Percentiles rank a stretch among this genome's conserved stretches.
Conservation (phyloP, 2,113 vertebrate genomes). For the Sciurus niger region DNA sequence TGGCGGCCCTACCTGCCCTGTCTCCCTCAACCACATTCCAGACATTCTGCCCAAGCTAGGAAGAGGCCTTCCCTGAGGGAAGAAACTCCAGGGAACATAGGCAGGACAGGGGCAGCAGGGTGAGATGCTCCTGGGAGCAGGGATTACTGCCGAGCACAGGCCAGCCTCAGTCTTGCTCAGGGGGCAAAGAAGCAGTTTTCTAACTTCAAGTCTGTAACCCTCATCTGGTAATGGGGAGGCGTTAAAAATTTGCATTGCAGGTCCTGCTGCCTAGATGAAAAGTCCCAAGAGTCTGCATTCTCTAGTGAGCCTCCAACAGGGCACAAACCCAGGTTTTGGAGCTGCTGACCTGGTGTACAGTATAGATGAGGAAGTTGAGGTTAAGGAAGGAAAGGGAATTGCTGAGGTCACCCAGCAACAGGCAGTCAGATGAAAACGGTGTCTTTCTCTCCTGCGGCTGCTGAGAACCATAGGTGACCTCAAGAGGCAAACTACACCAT, state of each 20-base stretch:
- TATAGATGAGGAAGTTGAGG: not conserved
- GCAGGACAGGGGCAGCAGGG: not conserved
- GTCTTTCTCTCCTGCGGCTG: not conserved
- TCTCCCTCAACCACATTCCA: conserved; percentile 33
- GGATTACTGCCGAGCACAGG: not conserved
- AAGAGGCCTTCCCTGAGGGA: not conserved
- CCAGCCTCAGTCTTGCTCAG: not conserved
- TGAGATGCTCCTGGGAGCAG: not conserved
- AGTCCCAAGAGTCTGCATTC: not conserved
- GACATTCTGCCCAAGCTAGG: conserved; percentile 51
- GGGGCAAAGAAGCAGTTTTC: not conserved
- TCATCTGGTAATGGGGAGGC: not conserved
- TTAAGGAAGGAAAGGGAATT: not conserved
- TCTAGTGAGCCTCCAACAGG: not conserved
- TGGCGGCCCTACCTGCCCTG: not conserved
- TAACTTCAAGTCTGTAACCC: not conserved
- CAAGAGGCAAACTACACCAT: not conserved
- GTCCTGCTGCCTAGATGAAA: not conserved
- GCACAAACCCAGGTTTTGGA: not conserved
- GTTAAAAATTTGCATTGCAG: not conserved
- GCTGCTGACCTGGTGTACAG: not conserved
- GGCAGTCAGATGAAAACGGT: not conserved
- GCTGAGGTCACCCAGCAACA: not conserved
- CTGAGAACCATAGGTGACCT: not conserved
- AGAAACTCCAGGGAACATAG: not conserved